Percentiles rank a stretch among this genome's conserved stretches.
Evolutionary conservation across 1,140 invertebrate genomes (phyloP).

Genomic region (Goniozus legneri): DNA sequence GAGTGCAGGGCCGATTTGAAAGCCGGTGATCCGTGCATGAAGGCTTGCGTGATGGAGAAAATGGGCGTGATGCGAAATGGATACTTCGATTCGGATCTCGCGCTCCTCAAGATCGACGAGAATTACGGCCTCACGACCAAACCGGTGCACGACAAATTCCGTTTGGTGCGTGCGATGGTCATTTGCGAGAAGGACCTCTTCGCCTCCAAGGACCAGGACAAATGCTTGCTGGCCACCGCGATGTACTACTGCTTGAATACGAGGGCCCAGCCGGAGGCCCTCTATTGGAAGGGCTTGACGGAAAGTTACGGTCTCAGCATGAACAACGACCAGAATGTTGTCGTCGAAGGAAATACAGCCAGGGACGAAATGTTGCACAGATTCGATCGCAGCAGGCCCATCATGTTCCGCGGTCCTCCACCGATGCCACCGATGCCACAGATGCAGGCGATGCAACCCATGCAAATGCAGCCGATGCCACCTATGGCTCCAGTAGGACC

Average conservation of each 20-base stretch:
- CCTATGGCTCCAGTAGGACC: no score
- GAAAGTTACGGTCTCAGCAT: background rate
- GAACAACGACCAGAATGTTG: background rate
- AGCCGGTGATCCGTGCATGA: background rate
- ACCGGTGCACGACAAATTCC: background rate
- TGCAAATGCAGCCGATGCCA: no score
- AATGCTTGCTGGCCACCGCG: background rate
- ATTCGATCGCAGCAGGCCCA: background rate
- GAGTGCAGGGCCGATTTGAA: background rate
- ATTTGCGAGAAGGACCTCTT: background rate
- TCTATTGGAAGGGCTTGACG: background rate
- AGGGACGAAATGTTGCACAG: background rate
- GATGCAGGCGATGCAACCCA: no score
- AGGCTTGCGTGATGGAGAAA: background rate
- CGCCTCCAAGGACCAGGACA: background rate
- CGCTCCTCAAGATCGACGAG: background rate
- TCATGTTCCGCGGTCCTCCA: no score
- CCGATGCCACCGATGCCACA: background rate
- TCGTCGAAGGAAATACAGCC: background rate
- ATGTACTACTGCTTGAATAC: background rate
- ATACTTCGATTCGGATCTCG: background rate
- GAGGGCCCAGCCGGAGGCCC: background rate
- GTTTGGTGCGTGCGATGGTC: background rate
- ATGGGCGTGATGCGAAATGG: background rate
- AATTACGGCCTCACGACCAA: background rate